A percentile compares a stretch with the other conserved stretches of the same genome.
Evolutionary conservation across 2,888 invertebrate genomes (phyloP).

Genomic region (Adelphocoris suturalis): DNA sequence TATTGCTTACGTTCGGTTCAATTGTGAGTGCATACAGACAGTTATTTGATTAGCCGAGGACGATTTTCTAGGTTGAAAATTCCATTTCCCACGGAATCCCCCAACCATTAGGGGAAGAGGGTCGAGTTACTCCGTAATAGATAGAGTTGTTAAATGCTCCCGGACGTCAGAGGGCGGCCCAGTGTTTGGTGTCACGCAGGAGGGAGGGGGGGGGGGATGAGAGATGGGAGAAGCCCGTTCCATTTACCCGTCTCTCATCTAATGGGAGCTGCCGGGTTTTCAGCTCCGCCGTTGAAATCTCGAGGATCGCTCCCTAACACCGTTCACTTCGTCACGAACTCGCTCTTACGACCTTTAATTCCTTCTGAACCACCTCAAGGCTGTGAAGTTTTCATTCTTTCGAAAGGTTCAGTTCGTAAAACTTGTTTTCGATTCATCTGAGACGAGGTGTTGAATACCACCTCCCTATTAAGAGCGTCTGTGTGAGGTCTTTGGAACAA

Average conservation of each 20-base stretch:
- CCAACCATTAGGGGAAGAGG: not conserved
- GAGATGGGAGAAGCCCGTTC: not conserved
- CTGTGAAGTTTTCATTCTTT: too few species aligned
- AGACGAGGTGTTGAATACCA: too few species aligned
- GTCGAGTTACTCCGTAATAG: slow-evolving; percentile 13
- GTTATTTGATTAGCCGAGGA: too few species aligned
- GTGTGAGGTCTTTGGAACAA: too few species aligned
- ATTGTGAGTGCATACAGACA: too few species aligned
- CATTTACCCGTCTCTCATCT: slow-evolving; percentile 11
- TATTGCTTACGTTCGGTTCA: too few species aligned
- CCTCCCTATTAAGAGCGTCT: too few species aligned
- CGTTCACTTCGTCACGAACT: slow-evolving; percentile 11
- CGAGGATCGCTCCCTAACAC: slow-evolving; percentile 7
- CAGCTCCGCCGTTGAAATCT: slow-evolving; percentile 4
- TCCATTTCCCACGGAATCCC: not conserved
- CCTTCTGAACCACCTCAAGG: not conserved
- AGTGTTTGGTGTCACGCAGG: slow-evolving; percentile 2
- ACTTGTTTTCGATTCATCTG: too few species aligned
- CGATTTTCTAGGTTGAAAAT: not conserved
- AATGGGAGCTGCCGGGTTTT: slow-evolving; percentile 13
- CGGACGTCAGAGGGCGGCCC: not conserved
- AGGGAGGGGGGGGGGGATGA: not conserved
- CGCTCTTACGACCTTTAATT: slow-evolving; percentile 27
- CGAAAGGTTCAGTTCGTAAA: too few species aligned
- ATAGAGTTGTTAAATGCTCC: slow-evolving; percentile 16